Evolutionary conservation across 2,888 invertebrate genomes (phyloP), one percentile per base, ranked within the genome.

Genomic region (Tinea trinotella): DNA sequence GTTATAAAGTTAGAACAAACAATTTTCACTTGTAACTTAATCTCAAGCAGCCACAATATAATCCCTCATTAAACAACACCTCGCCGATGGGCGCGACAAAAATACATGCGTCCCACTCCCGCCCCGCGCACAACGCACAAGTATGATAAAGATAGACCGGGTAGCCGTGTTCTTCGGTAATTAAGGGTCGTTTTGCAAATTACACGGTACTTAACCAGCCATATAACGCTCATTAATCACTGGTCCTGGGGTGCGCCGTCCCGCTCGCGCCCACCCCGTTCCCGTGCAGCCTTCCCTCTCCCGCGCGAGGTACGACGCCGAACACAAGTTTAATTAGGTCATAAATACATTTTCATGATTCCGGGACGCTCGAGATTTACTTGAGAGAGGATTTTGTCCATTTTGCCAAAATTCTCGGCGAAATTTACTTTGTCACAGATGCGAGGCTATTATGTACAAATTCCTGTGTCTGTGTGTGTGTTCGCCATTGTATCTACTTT

Each of bases 181-280:
- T 90, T 90, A 90, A 89, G 89, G 89, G 88, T 89, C 89, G 89
- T 90, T 90, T 90, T 90, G 90, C 90, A 90, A 90, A 90, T 90
- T 90, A 90, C 90, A 90, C 87, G 90, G 89, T 89, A 90, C 90
- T 91, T 90, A 90, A 88, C 86, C 86, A 89, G 88, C 89, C 89
- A 89, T 89, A 88, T 87, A 88, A 89, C 85, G 79, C 79, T 84
- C 78, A 89, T 90, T 90, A 90, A 90, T 90, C 89, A 90, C 86
- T 70, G 67, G 67, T 62, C 65, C 64, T 70, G 71, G 65, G 64
- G 64, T 62, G 56, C 56, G 61, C 61, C 58, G 59, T 77, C 76
- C 68, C 73, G 59, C 62, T 82, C 68, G 56, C 61, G 59, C 76
- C 56, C 58, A 55, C n/a, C 12, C 46, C 54, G 53, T 50, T 50